Evolutionary conservation across 2,797 vertebrate genomes (phyloP), one percentile per base, ranked within the genome.

Genomic region (Decapterus maruadsi): DNA sequence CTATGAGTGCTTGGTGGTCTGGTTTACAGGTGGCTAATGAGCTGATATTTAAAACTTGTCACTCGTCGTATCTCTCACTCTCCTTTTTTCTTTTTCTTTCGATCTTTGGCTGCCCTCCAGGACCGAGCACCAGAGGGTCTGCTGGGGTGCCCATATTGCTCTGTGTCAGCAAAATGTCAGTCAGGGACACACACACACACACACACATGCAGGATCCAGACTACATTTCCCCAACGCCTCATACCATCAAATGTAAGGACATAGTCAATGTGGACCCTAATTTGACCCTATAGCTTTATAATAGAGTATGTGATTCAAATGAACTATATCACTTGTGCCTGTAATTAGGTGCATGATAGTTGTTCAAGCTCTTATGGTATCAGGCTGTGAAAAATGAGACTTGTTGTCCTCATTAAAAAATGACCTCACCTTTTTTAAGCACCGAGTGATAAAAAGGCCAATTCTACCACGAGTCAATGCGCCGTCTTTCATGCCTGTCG

Each of bases 1-100:
- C 93, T 79, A 92, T 90, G 78, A 85, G 73, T 7, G 14, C 78
- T 90, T 85, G 85, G 91, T 90, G 88, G 86, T 84, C 75, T 60
- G 68, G 77, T 89, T 92, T 89, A 88, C 87, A 93, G 87, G 87
- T 92, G 84, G 89, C 84, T 90, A 90, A 93, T 91, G 91, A 92
- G 80, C 77, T 89, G 88, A 93, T 92, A 91, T 94, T 92, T 91
- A 89, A 92, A 93, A 87, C 86, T 59, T 82, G 84, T 82, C 77
- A 85, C 85, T 86, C 43, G 60, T 58, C 8, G 12, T 66, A 6
- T 63, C 58, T 43, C 51, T 46, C 64, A 61, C 58, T 48, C 51
- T 43, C 64, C 9, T 38, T 65, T 46, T 14, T 12, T 68, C 61
- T 66, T 60, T 72, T 65, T 72, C 26, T 65, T 54, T 11, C 75